phyloP scores from a whole-genome alignment of 53 echinoderm and acorn worm species.

The Holothuria leucospilota region DNA sequence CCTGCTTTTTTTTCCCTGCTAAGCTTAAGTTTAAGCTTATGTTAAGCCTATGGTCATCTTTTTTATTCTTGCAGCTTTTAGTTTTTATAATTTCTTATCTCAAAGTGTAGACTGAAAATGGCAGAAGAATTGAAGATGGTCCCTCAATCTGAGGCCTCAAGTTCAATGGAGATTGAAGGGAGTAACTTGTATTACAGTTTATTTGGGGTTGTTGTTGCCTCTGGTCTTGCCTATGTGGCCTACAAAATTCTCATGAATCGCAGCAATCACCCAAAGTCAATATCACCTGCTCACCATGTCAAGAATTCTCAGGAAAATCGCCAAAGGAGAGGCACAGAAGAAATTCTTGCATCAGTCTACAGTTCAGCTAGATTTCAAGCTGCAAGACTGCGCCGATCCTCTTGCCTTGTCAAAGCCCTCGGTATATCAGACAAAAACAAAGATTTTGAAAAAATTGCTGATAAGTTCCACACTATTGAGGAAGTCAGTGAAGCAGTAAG shows the following conservation, averaged over 20 bases:
- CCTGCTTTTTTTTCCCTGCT: too few species aligned
- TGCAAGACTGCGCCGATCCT: conserved; percentile 4
- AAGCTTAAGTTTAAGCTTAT: too few species aligned
- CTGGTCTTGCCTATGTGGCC: not conserved
- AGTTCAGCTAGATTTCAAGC: conserved; percentile 35
- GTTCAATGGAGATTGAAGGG: too few species aligned
- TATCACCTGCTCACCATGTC: too few species aligned
- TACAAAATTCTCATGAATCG: not conserved
- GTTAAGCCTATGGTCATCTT: too few species aligned
- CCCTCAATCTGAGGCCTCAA: too few species aligned
- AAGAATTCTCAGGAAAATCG: not conserved
- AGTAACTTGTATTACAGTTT: not conserved
- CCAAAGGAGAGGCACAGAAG: not conserved
- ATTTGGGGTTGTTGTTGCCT: not conserved
- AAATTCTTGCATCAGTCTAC: conserved; percentile 25
- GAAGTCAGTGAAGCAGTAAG: conserved; percentile 88
- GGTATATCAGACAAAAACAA: conserved; percentile 27
- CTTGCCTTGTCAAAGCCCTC: conserved; percentile 58
- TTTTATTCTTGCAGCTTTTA: too few species aligned
- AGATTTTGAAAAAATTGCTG: conserved; percentile 73
- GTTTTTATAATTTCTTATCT: too few species aligned
- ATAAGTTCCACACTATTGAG: conserved; percentile 81
- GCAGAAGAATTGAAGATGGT: too few species aligned
- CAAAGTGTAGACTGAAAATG: too few species aligned
- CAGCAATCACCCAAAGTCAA: not conserved